Base-by-base conservation (phyloP, 2,113 vertebrate genomes). In the Tachysurus fulvidraco region DNA sequence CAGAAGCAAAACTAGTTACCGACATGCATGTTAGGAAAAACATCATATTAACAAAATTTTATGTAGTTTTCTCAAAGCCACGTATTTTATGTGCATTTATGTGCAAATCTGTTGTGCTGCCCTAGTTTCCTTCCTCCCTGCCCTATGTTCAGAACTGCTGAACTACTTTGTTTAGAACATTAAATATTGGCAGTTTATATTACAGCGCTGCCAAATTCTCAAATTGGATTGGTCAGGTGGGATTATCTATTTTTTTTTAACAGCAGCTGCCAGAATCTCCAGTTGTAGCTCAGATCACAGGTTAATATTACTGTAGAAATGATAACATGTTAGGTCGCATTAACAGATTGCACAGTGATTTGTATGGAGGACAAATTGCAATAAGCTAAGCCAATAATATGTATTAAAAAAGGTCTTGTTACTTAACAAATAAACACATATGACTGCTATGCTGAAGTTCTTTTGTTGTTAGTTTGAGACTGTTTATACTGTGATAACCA, bases 101-200 rank as follows among this genome's bases (percentile, higher is more conserved):
- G 44, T 21, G 44, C 28, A 73, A 84, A 65, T 30, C 28, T 81
- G 25, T 50, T 25, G 13, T 16, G 57, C 71, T 78, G 55, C 41
- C 73, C 12, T 64, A 46, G 30, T 85, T 6, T 59, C 21, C 30
- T 59, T 81, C 80, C 67, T 14, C 21, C n/a, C n/a, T 83, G 81
- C 79, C 88, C 74, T 86, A 73, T 64, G 60, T 86, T 36, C 52
- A 46, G 4, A 65, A 81, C 52, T 17, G 19, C 57, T 79, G 80
- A 80, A 78, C 73, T 21, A 25, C 21, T 50, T n/a, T 76, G 19
- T 76, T 76, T 52, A n/a, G 11, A n/a, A 7, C 4, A 52, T 10
- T 44, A 73, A 19, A 44, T 9, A 13, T 14, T 41, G 16, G 19
- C 52, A 2, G 17, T 19, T 57, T 79, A 54, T 54, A 16, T 28